Conservation (phyloP, 2,888 invertebrate genomes). For the Xylocampa areola region DNA sequence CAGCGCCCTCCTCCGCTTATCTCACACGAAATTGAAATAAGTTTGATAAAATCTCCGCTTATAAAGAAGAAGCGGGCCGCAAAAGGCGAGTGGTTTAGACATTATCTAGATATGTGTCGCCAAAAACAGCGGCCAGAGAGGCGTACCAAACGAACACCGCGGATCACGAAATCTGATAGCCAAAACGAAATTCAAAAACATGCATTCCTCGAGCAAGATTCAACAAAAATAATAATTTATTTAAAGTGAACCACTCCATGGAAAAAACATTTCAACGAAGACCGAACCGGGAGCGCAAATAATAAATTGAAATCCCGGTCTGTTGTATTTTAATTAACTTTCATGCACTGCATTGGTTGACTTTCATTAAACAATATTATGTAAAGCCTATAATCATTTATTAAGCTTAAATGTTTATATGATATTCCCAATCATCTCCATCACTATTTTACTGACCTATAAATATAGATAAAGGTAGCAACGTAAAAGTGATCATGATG, state of each 20-base stretch:
- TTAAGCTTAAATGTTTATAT: too few relatives aligned
- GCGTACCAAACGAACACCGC: conserved; percentile 75
- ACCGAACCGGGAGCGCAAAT: conserved; percentile 29
- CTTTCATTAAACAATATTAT: conserved; percentile 9
- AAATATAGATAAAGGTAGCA: too few relatives aligned
- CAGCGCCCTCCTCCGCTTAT: conserved; percentile 70
- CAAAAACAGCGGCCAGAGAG: conserved; percentile 76
- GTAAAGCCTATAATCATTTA: too few relatives aligned
- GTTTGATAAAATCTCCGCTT: conserved; percentile 78
- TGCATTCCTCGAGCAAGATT: conserved; percentile 21
- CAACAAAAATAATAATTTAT: conserved; percentile 23
- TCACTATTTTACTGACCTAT: not conserved
- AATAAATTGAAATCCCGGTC: conserved; percentile 29
- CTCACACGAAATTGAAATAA: conserved; percentile 80
- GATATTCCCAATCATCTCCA: not conserved
- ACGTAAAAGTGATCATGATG: too few relatives aligned
- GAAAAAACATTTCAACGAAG: conserved; percentile 22
- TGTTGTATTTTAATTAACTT: conserved; percentile 32
- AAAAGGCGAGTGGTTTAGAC: conserved; percentile 79
- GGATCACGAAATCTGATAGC: conserved; percentile 71
- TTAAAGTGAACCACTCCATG: conserved; percentile 22
- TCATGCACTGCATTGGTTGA: conserved; percentile 13
- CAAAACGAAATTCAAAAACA: conserved; percentile 62
- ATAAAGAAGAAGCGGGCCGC: conserved; percentile 71
- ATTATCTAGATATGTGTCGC: conserved; percentile 80